Conservation (phyloP, 37 sponge, comb jelly and placozoan species). For the Agelas oroides region DNA sequence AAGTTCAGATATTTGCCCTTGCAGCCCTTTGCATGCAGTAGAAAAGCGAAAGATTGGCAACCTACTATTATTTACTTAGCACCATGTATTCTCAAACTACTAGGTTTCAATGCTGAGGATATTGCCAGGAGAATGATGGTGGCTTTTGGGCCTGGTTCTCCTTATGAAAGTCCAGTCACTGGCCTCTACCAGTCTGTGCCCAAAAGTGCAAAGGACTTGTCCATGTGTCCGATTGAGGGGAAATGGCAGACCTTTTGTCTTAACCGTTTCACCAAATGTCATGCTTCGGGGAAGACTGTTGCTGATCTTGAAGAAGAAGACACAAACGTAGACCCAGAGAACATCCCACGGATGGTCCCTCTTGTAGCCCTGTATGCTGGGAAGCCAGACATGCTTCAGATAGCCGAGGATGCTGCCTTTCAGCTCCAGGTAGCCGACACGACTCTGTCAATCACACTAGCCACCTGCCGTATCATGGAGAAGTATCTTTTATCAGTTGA, state of each 20-base stretch:
- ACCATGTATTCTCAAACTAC: too few relatives aligned
- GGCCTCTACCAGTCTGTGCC: neutral
- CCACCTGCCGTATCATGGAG: constrained; percentile 38
- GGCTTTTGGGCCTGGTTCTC: constrained; percentile 51
- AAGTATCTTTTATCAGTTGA: constrained; percentile 21
- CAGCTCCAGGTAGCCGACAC: constrained; percentile 28
- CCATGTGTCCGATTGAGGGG: constrained; percentile 46
- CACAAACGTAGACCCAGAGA: constrained; percentile 48
- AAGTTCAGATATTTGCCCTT: too few relatives aligned
- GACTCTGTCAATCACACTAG: constrained; percentile 4
- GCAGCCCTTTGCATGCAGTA: too few relatives aligned
- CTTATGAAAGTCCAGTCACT: constrained; percentile 35
- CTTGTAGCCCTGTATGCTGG: constrained; percentile 49
- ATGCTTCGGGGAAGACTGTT: constrained; percentile 25
- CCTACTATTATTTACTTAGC: too few relatives aligned
- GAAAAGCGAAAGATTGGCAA: too few relatives aligned
- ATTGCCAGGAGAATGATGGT: neutral
- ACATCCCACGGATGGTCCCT: constrained; percentile 17
- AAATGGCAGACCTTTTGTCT: constrained; percentile 46
- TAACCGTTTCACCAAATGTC: constrained; percentile 20
- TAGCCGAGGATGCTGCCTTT: neutral
- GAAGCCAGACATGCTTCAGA: constrained; percentile 36
- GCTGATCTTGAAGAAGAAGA: constrained; percentile 20
- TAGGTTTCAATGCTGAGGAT: constrained; percentile 56
- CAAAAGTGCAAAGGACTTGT: constrained; percentile 7